These are phyloP conservation scores for Anniella stebbinsi DNA, from an alignment of 2,797 vertebrate species.

Conservation along the genomic window DNA sequence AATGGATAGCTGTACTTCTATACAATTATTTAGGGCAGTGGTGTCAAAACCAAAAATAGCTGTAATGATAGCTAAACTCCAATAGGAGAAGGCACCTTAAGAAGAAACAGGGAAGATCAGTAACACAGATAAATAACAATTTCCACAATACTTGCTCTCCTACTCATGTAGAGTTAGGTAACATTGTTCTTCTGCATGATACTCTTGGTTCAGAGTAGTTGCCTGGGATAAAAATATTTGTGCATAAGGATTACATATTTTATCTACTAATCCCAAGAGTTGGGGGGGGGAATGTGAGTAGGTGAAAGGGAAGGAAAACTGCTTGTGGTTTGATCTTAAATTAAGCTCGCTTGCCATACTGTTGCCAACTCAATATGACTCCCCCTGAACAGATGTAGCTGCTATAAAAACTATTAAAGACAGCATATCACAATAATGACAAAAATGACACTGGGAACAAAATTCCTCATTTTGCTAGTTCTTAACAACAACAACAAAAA, in stretches of 20 bases:
- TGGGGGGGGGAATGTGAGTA: neutral
- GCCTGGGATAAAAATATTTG: neutral
- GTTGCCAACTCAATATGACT: neutral
- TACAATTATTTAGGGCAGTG: too few relatives aligned
- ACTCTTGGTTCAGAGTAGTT: neutral
- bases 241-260: neutral
- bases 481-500: neutral
- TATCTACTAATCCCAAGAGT: neutral
- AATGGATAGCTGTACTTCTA: too few relatives aligned
- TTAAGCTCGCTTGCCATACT: neutral
- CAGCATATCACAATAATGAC: neutral
- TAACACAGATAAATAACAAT: too few relatives aligned
- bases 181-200: neutral
- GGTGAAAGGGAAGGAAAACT: neutral
- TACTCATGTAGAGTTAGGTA: neutral
- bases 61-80: too few relatives aligned
- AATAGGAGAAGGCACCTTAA: too few relatives aligned
- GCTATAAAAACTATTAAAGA: constrained; percentile 8
- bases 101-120: too few relatives aligned
- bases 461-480: neutral
- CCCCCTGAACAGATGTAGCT: neutral
- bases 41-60: too few relatives aligned
- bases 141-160: neutral
- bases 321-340: neutral
- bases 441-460: neutral